Evolutionary conservation across 2,888 invertebrate species (phyloP), one percentile per base, ranked within the genome.

Genomic region (Sepioteuthis lessoniana): DNA sequence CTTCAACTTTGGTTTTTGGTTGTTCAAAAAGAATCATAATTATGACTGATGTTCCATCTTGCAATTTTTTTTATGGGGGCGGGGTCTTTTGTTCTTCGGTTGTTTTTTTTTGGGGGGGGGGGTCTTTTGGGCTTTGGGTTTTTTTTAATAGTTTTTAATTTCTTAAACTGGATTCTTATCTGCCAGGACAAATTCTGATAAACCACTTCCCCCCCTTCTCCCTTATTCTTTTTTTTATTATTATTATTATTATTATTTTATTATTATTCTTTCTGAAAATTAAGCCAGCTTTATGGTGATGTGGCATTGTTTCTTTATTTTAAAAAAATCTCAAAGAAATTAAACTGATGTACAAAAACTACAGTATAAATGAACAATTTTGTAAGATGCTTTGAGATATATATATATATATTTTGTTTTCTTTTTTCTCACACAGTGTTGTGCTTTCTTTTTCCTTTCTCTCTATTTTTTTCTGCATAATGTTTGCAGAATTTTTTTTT

Each of bases 371-470:
- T 55, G 55, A 55, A 55, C 55, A 55, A 55, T 55, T 55, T 55
- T 55, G 55, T 55, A 55, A 55, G 55, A 55, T 55, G 55, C 21
- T 55, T 55, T 55, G 55, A 55, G 55, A 55, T 55, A 55, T 55
- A 55, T 55, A 55, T 55, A 55, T 55, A 55, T 55, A 55, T 55
- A 21, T 55, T 55, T 55, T 2, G n/a, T n/a, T 76, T 76, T 16
- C n/a, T 19, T 35, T 35, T 35, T n/a, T 35, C 76, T 35, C 76
- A n/a, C n/a, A 76, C n/a, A 76, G 76, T 76, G n/a, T 76, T 76
- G 76, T 76, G 76, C 76, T n/a, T 76, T 60, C 60, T 60, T 76
- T 76, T 76, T 35, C n/a, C 76, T 35, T 76, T n/a, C 76, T 76
- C 35, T 76, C n/a, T 76, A n/a, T 42, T 55, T 55, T 47, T 47